phyloP scores from a whole-genome alignment of 2,113 vertebrate species.

The Nematolebias whitei region DNA sequence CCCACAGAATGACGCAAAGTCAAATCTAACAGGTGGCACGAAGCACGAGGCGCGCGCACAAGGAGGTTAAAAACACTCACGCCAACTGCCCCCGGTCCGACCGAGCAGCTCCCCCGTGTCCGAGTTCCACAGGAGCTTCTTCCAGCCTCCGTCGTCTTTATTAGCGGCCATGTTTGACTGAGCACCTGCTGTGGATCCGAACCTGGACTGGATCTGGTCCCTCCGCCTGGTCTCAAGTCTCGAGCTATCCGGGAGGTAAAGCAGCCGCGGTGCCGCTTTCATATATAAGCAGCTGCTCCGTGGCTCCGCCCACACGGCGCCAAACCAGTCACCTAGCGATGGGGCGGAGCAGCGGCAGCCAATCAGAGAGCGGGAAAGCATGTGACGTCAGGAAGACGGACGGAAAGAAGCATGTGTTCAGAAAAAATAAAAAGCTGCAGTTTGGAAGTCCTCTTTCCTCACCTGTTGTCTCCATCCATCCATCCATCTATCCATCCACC shows the following conservation, averaged over 20 bases:
- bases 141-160: slow-evolving; percentile 89
- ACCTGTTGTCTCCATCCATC: no score
- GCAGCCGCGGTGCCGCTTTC: slow-evolving; percentile 45
- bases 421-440: neutral
- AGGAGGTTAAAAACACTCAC: slow-evolving; percentile 76
- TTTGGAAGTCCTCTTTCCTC: no score
- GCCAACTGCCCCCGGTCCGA: slow-evolving; percentile 89
- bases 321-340: slow-evolving; percentile 43
- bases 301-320: slow-evolving; percentile 67
- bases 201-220: slow-evolving; percentile 20
- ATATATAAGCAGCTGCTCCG: slow-evolving; percentile 70
- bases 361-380: slow-evolving; percentile 46
- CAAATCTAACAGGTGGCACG: slow-evolving; percentile 75
- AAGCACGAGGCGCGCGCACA: slow-evolving; percentile 37
- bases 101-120: slow-evolving; percentile 89
- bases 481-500: no score
- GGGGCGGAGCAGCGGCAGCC: slow-evolving; percentile 47
- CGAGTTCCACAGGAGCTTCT: slow-evolving; percentile 89
- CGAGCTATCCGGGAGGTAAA: slow-evolving; percentile 57
- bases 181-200: slow-evolving; percentile 7
- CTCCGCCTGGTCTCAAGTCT: slow-evolving; percentile 21
- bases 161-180: slow-evolving; percentile 66
- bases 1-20: slow-evolving; percentile 32
- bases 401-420: slow-evolving; percentile 2
- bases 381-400: slow-evolving; percentile 39